Base-by-base conservation (phyloP, 1,140 invertebrate species). In the Ridgeia piscesae region DNA sequence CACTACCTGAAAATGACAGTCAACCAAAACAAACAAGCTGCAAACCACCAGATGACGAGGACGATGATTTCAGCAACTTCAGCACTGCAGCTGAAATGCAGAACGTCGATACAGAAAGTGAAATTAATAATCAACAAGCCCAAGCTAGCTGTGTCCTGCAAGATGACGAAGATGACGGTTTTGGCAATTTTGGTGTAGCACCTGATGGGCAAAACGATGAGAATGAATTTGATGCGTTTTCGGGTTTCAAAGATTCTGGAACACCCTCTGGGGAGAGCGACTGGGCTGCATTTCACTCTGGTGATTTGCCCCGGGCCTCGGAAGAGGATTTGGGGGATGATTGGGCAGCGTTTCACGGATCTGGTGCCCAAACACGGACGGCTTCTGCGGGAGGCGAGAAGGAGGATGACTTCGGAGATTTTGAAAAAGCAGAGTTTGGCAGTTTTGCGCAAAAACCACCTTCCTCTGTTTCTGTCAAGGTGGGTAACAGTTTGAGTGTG, bases 321-420 rank as follows among this genome's bases (percentile, higher is more conserved):
- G 58, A 77, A 77, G 58, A 77, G 2, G 58, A 77, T 77, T 27
- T 21, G 17, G 58, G 27, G 58, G 58, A 77, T 77, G 58, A 77
- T 21, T 77, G 58, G 58, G 58, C 58, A 21, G 58, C 58, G 27
- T 77, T 77, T 31, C 58, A 77, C 27, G 58, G 27, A 77, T 77
- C 58, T 77, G 58, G 58, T 21, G 11, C 6, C 58, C 58, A 1
- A 77, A 77, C 58, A 77, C 17, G 58, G 58, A 17, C 58, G 27
- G 58, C 58, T 77, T 17, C 27, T 8, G 58, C 17, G 2, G 58
- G 58, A 31, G 58, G 58, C 17, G 58, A 77, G 11, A 77, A 77
- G 35, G 89, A 90, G 89, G 89, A 90, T n/a, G 89, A 90, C 17
- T 90, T 90, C 34, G 89, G 35, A 17, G 89, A 90, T 33, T 90